These are phyloP conservation scores for Amblyraja radiata DNA, from an alignment of 2,797 vertebrate species.

Conservation along the genomic window DNA sequence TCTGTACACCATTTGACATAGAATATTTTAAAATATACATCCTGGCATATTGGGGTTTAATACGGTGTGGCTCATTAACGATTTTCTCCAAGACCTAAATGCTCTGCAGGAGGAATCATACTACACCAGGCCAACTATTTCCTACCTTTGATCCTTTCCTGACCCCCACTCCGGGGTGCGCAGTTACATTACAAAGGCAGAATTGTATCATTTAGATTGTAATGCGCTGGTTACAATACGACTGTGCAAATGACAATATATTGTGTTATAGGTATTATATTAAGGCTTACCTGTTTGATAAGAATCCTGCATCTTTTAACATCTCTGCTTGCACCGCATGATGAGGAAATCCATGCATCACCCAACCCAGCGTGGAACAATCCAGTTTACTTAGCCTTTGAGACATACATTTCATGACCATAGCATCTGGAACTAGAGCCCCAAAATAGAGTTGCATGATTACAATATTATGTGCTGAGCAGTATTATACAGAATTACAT, in stretches of 20 bases:
- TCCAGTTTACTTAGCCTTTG: constrained; percentile 62
- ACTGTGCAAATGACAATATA: constrained; percentile 45
- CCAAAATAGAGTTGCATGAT: constrained; percentile 22
- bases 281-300: constrained; percentile 71
- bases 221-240: not conserved
- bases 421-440: constrained; percentile 66
- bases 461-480: not conserved
- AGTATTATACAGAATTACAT: too few relatives aligned
- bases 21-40: not conserved
- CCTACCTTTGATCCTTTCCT: not conserved
- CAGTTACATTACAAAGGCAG: not conserved
- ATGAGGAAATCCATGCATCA: constrained; percentile 72
- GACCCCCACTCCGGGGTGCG: not conserved
- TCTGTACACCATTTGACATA: too few relatives aligned
- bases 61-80: too few relatives aligned
- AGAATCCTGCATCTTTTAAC: constrained; percentile 55
- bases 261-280: constrained; percentile 42
- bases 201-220: not conserved
- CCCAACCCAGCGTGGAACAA: constrained; percentile 71
- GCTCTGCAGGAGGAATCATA: too few relatives aligned
- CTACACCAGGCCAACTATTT: not conserved
- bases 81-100: too few relatives aligned
- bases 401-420: constrained; percentile 63
- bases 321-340: constrained; percentile 62
- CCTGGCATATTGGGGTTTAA: not conserved